Evolutionary conservation across 2,888 invertebrate genomes (phyloP), one percentile per base, ranked within the genome.

Genomic region (Ectemnius continuus): DNA sequence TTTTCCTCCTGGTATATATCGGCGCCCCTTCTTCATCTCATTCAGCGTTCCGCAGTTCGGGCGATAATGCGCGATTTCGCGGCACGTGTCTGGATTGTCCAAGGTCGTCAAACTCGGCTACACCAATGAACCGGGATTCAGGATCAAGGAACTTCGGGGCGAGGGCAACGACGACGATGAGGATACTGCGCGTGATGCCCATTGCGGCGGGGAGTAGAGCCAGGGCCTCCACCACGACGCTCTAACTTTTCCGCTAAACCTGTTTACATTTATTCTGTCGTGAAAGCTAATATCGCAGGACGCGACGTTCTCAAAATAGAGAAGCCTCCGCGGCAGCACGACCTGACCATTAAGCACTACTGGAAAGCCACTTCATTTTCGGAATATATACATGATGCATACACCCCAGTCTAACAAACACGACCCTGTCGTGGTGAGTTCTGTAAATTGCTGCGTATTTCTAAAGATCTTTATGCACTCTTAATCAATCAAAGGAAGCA

Each of bases 41-140:
- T 60, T 59, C 20, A 52, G 45, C 74, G 67, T 72, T 67, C 28
- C 45, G 61, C n/a, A 28, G 18, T 28, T 23, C 62, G 62, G 59
- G 60, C 67, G 72, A 67, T 71, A 75, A 67, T 72, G 71, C 75
- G 67, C 64, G 64, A 72, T 65, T 75, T 67, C 61, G 64, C 61
- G 75, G 67, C 64, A 72, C 71, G 75, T 72, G 72, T 67, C 67
- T 62, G 48, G 65, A 64, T 75, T 61, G 57, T 23, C 64, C 48
- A 64, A 67, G 75, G 72, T 75, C 75, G 45, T 73, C 73, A 69
- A 69, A 72, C 72, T 66, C 65, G 68, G 16, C 65, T 61, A 52
- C 65, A 61, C 65, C 68, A 61, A 62, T 66, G 61, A 65, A 72
- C 57, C 67, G 28, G 56, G 64, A 64, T 64, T 57, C 56, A 64